phyloP scores from a whole-genome alignment of 2,888 invertebrate species.

The Eupithecia subumbrata region DNA sequence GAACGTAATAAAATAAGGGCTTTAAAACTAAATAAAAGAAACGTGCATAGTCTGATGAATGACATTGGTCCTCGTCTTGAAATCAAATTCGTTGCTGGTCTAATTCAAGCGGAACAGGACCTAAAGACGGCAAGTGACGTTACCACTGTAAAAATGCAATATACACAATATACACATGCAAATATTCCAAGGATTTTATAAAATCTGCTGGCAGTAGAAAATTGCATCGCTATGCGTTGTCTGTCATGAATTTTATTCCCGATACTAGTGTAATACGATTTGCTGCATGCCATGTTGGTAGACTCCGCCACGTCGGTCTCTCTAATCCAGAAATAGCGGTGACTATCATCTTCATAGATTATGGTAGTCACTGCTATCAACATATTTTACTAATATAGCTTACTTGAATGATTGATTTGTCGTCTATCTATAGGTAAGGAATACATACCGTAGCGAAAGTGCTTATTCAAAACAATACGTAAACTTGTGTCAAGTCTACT shows the following conservation, averaged over 20 bases:
- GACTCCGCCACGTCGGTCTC: not conserved
- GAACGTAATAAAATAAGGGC: no score
- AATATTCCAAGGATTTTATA: not conserved
- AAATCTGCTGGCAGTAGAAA: not conserved
- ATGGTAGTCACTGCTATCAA: no score
- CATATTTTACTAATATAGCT: not conserved
- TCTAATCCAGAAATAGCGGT: not conserved
- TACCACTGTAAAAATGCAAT: not conserved
- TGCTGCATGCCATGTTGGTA: constrained; percentile 13
- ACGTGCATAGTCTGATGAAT: no score
- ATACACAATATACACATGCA: no score
- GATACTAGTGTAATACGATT: constrained; percentile 17
- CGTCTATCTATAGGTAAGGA: not conserved
- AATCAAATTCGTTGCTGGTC: not conserved
- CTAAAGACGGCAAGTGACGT: not conserved
- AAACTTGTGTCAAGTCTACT: no score
- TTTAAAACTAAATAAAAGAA: no score
- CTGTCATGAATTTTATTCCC: constrained; percentile 11
- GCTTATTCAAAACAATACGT: not conserved
- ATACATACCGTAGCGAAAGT: not conserved
- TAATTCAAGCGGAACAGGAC: not conserved
- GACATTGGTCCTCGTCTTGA: no score
- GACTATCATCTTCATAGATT: not conserved
- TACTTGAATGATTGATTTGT: no score
- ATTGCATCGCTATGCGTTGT: constrained; percentile 3